Percentiles rank a stretch among this genome's conserved stretches.
phyloP scores from a whole-genome alignment of 1,140 invertebrate species.

The Platorchestia sp. region DNA sequence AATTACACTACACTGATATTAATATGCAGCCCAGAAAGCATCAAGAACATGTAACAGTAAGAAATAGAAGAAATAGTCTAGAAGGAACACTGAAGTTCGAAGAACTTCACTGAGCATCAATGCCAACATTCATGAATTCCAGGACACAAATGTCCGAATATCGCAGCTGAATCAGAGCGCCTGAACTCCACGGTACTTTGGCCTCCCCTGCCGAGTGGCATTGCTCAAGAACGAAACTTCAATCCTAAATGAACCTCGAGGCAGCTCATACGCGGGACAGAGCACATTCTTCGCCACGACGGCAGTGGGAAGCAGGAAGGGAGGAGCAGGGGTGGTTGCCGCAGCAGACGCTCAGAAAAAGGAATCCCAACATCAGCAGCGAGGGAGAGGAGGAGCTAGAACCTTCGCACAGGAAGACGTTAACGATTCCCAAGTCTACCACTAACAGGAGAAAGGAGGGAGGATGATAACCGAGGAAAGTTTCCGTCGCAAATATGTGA shows the following conservation, averaged over 20 bases:
- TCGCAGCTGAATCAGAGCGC: not conserved
- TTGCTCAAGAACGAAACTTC: not conserved
- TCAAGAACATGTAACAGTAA: no score
- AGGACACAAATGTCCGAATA: not conserved
- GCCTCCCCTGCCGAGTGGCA: not conserved
- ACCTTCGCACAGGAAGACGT: not conserved
- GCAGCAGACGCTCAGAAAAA: not conserved
- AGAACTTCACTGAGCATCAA: not conserved
- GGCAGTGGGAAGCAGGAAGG: not conserved
- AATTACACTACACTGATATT: no score
- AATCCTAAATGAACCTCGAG: not conserved
- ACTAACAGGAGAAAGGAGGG: not conserved
- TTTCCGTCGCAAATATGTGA: not conserved
- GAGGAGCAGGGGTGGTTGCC: not conserved
- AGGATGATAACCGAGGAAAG: not conserved
- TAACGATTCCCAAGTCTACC: not conserved
- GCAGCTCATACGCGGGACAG: constrained; percentile 1
- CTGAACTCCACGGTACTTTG: not conserved
- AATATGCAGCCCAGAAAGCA: no score
- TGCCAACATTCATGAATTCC: not conserved
- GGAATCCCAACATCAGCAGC: not conserved
- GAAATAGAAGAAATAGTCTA: no score
- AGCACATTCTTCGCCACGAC: constrained; percentile 23
- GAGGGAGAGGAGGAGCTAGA: not conserved
- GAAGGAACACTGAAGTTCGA: no score